Conservation (phyloP, 2,797 vertebrate species). For the Parambassis ranga region DNA sequence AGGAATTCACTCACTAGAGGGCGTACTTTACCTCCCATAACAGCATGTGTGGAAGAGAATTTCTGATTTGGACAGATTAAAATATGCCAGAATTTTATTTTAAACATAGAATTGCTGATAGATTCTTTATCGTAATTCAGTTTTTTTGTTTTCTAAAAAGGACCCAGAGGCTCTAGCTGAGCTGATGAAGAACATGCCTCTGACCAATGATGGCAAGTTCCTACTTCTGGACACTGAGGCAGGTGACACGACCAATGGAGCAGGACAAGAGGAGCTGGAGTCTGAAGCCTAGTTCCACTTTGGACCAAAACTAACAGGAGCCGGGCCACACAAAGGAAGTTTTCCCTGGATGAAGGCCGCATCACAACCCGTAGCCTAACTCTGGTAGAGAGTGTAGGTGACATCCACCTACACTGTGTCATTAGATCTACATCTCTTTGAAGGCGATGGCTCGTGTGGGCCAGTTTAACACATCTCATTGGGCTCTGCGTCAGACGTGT, state of each 20-base stretch:
- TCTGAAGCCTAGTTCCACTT: constrained; percentile 87
- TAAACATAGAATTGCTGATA: too few species aligned
- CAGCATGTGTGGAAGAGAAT: too few species aligned
- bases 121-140: not conserved
- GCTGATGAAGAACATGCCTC: constrained; percentile 92
- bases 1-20: constrained; percentile 12
- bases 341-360: constrained; percentile 15
- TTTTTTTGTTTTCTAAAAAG: constrained; percentile 69
- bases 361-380: constrained; percentile 4
- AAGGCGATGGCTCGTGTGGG: too few species aligned
- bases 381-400: constrained; percentile 35
- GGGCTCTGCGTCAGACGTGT: not conserved
- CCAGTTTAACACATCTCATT: too few species aligned
- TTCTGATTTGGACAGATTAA: too few species aligned
- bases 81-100: too few species aligned
- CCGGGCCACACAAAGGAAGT: not conserved
- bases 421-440: constrained; percentile 11
- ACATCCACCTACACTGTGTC: constrained; percentile 22
- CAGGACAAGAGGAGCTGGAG: constrained; percentile 83
- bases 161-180: constrained; percentile 92
- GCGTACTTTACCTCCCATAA: not conserved
- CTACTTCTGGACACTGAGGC: constrained; percentile 86
- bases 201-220: constrained; percentile 94
- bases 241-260: constrained; percentile 66
- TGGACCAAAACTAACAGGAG: not conserved